Evolutionary conservation across 2,113 vertebrate genomes (phyloP), one percentile per base, ranked within the genome.

Genomic region (human (Homo sapiens)): DNA sequence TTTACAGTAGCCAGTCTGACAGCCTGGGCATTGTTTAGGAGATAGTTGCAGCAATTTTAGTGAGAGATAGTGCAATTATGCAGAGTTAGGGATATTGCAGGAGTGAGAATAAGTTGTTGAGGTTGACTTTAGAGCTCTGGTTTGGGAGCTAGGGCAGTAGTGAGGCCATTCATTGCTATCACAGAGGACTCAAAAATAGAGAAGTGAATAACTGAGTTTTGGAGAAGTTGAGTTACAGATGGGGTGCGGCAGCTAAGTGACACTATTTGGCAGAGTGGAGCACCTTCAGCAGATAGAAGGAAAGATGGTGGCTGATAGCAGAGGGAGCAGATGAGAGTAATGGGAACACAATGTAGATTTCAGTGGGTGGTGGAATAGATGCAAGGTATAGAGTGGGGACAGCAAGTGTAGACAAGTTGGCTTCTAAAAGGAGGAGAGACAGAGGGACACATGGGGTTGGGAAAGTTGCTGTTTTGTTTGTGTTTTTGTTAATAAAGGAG

Each of bases 301-400:
- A 5, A 40, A 57, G 9, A 6, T 3, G 43, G n/a, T 23, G 27
- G 22, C 14, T 3, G 25, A 4, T 0, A 0, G 1, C 43, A 9
- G 6, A 11, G 23, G 52, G n/a, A n/a, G 66, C 30, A 3, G 20
- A 10, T 3, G 20, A 23, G 5, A 81, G 32, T 12, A 3, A 0
- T 25, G 5, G 50, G 11, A 27, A 20, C 11, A 57, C 59, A 72
- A 35, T 3, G 25, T 14, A 38, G 27, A 70, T 12, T 17, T 75
- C 75, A 2, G 50, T 5, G 27, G 30, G 23, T 27, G 9, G 32
- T 32, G 59, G 6, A 23, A 30, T 18, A 3, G 35, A 30, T 6
- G 2, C 30, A 32, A 6, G 50, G 84, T 1, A 9, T 6, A 23
- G 55, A 57, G 40, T 27, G 22, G 20, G 40, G 38, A 20, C 16